These are phyloP conservation scores for Sebastes baramenuke DNA, from an alignment of 2,797 vertebrate genomes.

Conservation along the genomic window DNA sequence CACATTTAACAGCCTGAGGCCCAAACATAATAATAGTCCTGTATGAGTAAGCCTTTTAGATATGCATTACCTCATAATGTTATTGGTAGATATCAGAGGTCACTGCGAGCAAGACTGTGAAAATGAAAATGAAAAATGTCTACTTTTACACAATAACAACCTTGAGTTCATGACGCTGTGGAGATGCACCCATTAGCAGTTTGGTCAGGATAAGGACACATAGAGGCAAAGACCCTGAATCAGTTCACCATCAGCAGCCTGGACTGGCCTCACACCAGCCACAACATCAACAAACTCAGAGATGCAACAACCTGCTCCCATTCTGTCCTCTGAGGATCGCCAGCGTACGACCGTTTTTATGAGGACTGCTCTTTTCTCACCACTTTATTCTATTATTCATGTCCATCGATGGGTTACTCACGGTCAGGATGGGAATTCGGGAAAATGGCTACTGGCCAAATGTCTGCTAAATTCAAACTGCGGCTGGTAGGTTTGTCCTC, in stretches of 20 bases:
- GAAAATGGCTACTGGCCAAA: neutral
- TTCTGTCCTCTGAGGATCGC: slow-evolving; percentile 28
- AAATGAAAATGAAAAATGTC: neutral
- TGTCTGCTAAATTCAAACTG: neutral
- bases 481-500: neutral
- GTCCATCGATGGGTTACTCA: slow-evolving; percentile 28
- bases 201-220: slow-evolving; percentile 19
- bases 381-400: slow-evolving; percentile 52
- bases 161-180: slow-evolving; percentile 23
- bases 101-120: neutral
- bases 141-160: slow-evolving; percentile 18
- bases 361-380: slow-evolving; percentile 31
- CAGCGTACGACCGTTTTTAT: slow-evolving; percentile 21
- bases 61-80: neutral
- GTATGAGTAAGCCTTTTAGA: neutral
- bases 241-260: slow-evolving; percentile 33
- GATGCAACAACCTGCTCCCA: slow-evolving; percentile 32
- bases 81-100: neutral
- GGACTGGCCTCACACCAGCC: slow-evolving; percentile 36
- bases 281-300: slow-evolving; percentile 29
- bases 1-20: neutral
- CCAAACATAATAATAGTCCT: neutral
- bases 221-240: slow-evolving; percentile 12
- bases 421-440: slow-evolving; percentile 12
- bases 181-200: slow-evolving; percentile 50